Evolutionary conservation across 2,113 vertebrate species (phyloP).

Genomic region (cat (Felis catus)): F.catus_Fca126_mat1.0 CM031419.1:21895001-21895500

Average conservation of each 20-base stretch:
- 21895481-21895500: slow-evolving; percentile 18
- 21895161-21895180: slow-evolving; percentile 95
- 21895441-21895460: not conserved
- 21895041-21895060: slow-evolving; percentile 91
- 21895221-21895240: slow-evolving; percentile 92
- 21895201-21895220: slow-evolving; percentile 91
- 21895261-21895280: slow-evolving; percentile 46
- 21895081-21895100: slow-evolving; percentile 83
- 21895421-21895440: slow-evolving; percentile 66
- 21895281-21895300: slow-evolving; percentile 73
- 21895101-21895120: slow-evolving; percentile 34
- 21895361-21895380: slow-evolving; percentile 75
- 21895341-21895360: slow-evolving; percentile 73
- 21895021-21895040: slow-evolving; percentile 95
- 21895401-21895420: slow-evolving; percentile 63
- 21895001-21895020: slow-evolving; percentile 98
- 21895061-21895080: slow-evolving; percentile 80
- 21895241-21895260: slow-evolving; percentile 93
- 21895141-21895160: slow-evolving; percentile 88
- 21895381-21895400: slow-evolving; percentile 69
- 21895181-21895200: slow-evolving; percentile 94
- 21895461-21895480: not conserved
- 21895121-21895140: slow-evolving; percentile 45
- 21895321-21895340: slow-evolving; percentile 57
- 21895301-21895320: slow-evolving; percentile 28